Evolutionary conservation across 1,140 invertebrate genomes (phyloP), one percentile per base, ranked within the genome.

Genomic region (Caerostris extrusa): DNA sequence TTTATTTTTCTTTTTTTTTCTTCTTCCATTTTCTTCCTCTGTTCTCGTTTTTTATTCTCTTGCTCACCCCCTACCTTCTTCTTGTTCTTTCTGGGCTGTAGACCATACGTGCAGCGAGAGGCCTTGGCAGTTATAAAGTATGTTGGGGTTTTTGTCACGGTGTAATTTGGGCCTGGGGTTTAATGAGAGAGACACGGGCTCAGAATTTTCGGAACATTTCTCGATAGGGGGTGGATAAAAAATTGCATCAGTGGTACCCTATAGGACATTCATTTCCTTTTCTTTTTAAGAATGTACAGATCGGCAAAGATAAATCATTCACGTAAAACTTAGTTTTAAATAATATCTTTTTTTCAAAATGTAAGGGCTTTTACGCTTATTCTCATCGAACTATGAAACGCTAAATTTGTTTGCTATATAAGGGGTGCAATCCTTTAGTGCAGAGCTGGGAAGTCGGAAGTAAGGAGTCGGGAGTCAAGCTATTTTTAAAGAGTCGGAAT

Each of bases 171-270:
- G 91, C 61, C 91, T 77, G 61, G 57, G 81, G 61, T 93, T 93
- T 93, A 93, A 93, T 93, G 91, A 93, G 83, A 56, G 83, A 93
- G 91, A 93, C 91, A 93, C 91, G 91, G 91, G 91, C 57, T 69
- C 67, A 53, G 77, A 85, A 92, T 92, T 92, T 91, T 90, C 64
- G 90, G 69, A 77, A 34, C 71, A 77, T 10, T 88, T 10, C 7
- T 2, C 60, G 34, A 50, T 55, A 34, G 64, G 71, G 88, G 88
- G 88, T 56, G 88, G 88, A 8, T 7, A 14, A 77, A 12, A 60
- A 12, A 90, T 69, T 71, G 88, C n/a, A 50, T 12, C 64, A 3
- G 4, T 50, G 60, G 12, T 3, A 57, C 8, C 7, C 1, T 58
- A 2, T 64, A 64, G 61, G 61, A 64, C 5, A 17, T 64, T 64